Percentiles rank a stretch among this genome's conserved stretches.
Evolutionary conservation across 37 sponge, comb jelly and placozoan genomes (phyloP).

Genomic region (Crambe crambe): DNA sequence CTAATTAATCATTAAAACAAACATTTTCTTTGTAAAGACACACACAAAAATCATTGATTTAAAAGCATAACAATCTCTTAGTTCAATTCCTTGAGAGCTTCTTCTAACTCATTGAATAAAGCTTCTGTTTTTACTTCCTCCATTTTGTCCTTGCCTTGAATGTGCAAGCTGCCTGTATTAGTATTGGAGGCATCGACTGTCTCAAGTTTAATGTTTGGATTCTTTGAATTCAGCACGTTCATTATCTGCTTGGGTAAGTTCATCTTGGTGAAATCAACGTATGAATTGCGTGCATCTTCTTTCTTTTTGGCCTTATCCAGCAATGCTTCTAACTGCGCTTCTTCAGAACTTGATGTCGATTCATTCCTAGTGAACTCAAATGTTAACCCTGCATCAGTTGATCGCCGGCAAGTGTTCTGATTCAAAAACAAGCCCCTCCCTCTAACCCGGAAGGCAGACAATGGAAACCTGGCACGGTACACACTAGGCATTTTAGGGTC

Average conservation of each 20-base stretch:
- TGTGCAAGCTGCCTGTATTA: not conserved
- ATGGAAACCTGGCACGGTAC: constrained; percentile 15
- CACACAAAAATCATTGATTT: too few relatives aligned
- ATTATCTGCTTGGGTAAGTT: not conserved
- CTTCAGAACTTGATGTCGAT: not conserved
- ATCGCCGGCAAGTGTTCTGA: not conserved
- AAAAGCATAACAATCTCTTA: not conserved
- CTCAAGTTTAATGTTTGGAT: not conserved
- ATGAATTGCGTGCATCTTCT: not conserved
- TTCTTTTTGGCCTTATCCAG: not conserved
- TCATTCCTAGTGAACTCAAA: not conserved
- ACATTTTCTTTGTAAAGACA: too few relatives aligned
- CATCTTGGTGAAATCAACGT: constrained; percentile 6
- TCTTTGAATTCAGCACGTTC: not conserved
- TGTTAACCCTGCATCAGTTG: constrained; percentile 3
- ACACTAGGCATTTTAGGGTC: not conserved
- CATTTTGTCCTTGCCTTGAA: not conserved
- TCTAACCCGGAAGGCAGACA: not conserved
- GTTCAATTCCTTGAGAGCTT: not conserved
- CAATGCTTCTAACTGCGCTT: not conserved
- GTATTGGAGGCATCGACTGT: not conserved
- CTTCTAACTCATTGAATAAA: constrained; percentile 6
- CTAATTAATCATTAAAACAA: too few relatives aligned
- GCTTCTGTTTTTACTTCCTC: not conserved
- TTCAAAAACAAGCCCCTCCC: constrained; percentile 7